Evolutionary conservation across 23 tunicate genomes (phyloP).

Genomic region (Botrylloides violaceus): DNA sequence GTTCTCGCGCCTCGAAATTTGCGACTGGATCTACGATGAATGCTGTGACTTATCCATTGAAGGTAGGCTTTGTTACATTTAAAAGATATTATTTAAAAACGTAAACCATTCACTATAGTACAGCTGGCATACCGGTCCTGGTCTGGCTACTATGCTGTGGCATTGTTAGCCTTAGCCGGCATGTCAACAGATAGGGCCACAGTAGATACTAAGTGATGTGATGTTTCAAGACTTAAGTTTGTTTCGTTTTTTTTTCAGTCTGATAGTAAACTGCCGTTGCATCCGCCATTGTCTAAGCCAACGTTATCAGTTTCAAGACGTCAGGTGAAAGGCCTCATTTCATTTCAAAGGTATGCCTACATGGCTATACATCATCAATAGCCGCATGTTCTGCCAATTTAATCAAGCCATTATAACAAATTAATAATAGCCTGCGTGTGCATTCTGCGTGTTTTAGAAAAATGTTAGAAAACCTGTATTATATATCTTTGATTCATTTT

Average conservation of each 20-base stretch:
- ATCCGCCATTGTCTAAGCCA: neutral
- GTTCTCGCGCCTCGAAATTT: neutral
- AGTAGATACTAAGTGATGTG: too few relatives aligned
- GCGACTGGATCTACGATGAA: neutral
- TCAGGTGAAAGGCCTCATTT: neutral
- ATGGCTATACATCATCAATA: too few relatives aligned
- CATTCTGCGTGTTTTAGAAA: neutral
- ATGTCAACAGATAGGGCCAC: too few relatives aligned
- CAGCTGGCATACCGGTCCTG: too few relatives aligned
- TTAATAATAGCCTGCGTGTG: too few relatives aligned
- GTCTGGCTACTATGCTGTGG: too few relatives aligned
- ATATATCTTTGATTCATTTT: neutral
- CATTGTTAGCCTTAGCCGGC: too few relatives aligned
- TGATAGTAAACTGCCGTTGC: neutral
- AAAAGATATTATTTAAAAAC: too few relatives aligned
- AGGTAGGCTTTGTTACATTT: too few relatives aligned
- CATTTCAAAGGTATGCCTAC: neutral
- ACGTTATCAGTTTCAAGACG: neutral
- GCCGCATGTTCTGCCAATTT: too few relatives aligned
- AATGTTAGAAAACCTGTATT: neutral
- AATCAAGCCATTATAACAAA: neutral
- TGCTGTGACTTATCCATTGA: conserved; percentile 1
- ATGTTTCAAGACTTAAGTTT: neutral
- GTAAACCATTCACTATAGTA: too few relatives aligned
- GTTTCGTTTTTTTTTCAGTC: neutral